These are phyloP conservation scores for Piezodorus guildinii DNA, from an alignment of 1,140 invertebrate species.

Conservation along the genomic window DNA sequence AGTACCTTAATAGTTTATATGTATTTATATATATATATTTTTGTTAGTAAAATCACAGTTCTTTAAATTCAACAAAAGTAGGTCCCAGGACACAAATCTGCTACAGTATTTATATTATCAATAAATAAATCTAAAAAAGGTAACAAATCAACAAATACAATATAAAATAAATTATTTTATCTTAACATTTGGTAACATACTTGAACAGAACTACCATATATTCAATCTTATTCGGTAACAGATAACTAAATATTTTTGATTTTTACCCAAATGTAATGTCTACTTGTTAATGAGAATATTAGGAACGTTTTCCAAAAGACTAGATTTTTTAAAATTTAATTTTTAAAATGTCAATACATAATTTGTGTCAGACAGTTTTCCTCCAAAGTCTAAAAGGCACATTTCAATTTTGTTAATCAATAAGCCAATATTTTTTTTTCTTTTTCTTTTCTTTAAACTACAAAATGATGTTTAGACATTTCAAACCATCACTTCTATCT, in stretches of 20 bases:
- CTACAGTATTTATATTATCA: neutral
- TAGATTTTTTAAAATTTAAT: slow-evolving; percentile 16
- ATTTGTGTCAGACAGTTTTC: slow-evolving; percentile 2
- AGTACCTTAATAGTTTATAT: too few species aligned
- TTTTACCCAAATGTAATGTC: slow-evolving; percentile 10
- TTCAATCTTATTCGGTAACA: slow-evolving; percentile 7
- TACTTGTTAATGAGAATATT: slow-evolving; percentile 5
- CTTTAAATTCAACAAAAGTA: neutral
- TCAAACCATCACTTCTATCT: neutral
- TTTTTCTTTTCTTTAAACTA: neutral
- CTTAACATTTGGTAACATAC: slow-evolving; percentile 14
- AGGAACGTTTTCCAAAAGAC: slow-evolving; percentile 24
- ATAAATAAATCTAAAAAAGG: slow-evolving; percentile 12
- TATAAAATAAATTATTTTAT: slow-evolving; percentile 11
- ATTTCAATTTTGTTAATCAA: slow-evolving; percentile 4
- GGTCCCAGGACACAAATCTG: neutral
- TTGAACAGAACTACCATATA: neutral
- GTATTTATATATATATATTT: too few species aligned
- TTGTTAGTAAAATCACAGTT: slow-evolving; percentile 1
- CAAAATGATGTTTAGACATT: slow-evolving; percentile 3
- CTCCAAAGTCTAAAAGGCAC: slow-evolving; percentile 16
- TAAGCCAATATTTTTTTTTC: neutral
- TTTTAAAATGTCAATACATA: slow-evolving; percentile 7
- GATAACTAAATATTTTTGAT: slow-evolving; percentile 13
- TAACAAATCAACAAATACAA: slow-evolving; percentile 14